Evolutionary conservation across 1,140 invertebrate genomes (phyloP).

Genomic region (Chrysopa pallens): DNA sequence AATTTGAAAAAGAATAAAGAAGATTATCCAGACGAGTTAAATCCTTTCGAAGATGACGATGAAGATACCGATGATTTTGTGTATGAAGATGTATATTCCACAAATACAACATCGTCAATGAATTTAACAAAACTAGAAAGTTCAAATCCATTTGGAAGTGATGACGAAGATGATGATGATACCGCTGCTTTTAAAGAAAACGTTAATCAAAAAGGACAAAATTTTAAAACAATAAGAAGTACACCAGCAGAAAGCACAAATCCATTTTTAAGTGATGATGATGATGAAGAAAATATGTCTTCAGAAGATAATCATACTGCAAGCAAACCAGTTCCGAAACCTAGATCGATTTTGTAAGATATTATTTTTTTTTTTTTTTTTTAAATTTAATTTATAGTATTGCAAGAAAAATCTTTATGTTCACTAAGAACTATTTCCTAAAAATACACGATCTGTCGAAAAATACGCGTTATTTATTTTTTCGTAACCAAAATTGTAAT

Average conservation of each 20-base stretch:
- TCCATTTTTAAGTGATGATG: conserved; percentile 51
- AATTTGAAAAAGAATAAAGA: conserved; percentile 7
- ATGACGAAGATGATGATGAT: conserved; percentile 39
- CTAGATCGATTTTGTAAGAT: conserved; percentile 27
- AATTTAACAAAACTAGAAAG: conserved; percentile 10
- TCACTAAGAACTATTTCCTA: too few species aligned
- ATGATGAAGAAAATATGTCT: conserved; percentile 26
- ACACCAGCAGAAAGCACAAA: conserved; percentile 33
- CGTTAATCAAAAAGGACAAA: conserved; percentile 8
- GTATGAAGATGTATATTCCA: background rate
- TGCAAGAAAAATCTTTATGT: too few species aligned
- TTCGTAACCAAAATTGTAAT: too few species aligned
- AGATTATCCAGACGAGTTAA: conserved; percentile 56
- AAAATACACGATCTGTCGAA: too few species aligned
- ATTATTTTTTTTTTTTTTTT: background rate
- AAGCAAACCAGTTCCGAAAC: conserved; percentile 31
- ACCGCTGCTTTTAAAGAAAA: conserved; percentile 5
- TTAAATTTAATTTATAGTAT: too few species aligned
- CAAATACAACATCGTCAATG: background rate
- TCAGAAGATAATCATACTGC: conserved; percentile 22
- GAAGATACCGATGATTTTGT: conserved; percentile 20
- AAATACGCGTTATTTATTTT: too few species aligned
- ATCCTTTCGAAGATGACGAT: conserved; percentile 58
- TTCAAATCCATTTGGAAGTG: conserved; percentile 55
- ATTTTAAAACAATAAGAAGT: conserved; percentile 19